These are phyloP conservation scores for Drosophila novamexicana DNA, from an alignment of 1,140 invertebrate species.

Conservation along the genomic window DNA sequence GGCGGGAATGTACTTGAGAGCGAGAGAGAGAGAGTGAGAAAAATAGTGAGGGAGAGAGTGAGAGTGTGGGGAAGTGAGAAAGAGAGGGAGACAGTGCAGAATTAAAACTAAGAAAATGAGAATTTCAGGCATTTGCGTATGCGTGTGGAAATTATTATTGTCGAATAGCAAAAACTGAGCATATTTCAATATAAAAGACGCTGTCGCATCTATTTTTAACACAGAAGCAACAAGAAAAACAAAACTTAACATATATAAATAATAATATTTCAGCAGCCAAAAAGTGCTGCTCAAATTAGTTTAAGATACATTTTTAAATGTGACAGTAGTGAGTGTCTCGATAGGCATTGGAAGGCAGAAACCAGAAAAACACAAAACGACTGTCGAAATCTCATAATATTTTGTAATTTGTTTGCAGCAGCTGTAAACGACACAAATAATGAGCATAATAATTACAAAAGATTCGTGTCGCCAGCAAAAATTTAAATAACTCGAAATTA, in stretches of 20 bases:
- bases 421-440: conserved; percentile 42
- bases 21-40: conserved; percentile 9
- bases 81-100: neutral
- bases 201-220: conserved; percentile 64
- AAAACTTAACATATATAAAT: conserved; percentile 50
- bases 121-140: conserved; percentile 14
- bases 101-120: conserved; percentile 28
- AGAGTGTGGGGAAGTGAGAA: conserved; percentile 16
- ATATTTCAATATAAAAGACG: conserved; percentile 65
- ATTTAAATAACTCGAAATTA: neutral
- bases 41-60: conserved; percentile 11
- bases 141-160: conserved; percentile 57
- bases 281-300: conserved; percentile 75
- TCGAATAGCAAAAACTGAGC: conserved; percentile 62
- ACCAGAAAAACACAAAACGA: conserved; percentile 45
- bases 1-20: conserved; percentile 62
- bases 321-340: conserved; percentile 76
- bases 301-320: conserved; percentile 80
- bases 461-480: conserved; percentile 29
- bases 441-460: conserved; percentile 33
- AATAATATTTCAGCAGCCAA: conserved; percentile 64
- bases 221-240: conserved; percentile 24
- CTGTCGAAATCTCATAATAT: conserved; percentile 21
- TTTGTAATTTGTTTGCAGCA: conserved; percentile 66
- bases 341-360: conserved; percentile 49